Conservation (phyloP, 2,888 invertebrate species). For the Agrypnus murinus region DNA sequence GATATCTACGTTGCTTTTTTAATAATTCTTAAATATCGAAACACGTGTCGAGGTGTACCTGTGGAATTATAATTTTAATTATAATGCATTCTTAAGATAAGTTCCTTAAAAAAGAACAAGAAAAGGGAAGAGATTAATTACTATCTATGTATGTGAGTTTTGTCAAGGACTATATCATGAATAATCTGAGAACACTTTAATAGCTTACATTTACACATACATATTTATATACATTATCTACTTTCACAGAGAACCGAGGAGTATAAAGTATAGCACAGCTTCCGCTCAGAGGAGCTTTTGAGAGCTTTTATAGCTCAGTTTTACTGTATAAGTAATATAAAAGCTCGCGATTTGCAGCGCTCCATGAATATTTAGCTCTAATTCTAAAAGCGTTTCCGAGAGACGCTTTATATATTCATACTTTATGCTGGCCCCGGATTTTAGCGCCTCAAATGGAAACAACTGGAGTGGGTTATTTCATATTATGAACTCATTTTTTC, state of each 20-base stretch:
- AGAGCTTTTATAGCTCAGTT: constrained; percentile 70
- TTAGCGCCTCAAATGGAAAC: constrained; percentile 58
- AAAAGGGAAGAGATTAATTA: not conserved
- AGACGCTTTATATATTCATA: constrained; percentile 70
- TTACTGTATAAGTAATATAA: constrained; percentile 71
- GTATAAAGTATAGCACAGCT: constrained; percentile 68
- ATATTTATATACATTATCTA: constrained; percentile 73
- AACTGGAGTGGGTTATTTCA: constrained; percentile 48
- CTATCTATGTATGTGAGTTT: constrained; percentile 37
- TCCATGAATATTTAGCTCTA: constrained; percentile 72
- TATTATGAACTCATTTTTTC: constrained; percentile 29
- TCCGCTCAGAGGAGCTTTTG: constrained; percentile 67
- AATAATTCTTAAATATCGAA: too few relatives aligned
- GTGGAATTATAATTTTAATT: too few relatives aligned
- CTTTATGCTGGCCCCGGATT: constrained; percentile 63
- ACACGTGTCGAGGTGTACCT: too few relatives aligned
- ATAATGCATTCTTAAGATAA: too few relatives aligned
- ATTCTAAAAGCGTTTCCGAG: constrained; percentile 71
- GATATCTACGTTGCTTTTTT: too few relatives aligned
- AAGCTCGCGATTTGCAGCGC: constrained; percentile 72
- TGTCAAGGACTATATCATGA: constrained; percentile 48
- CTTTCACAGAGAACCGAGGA: constrained; percentile 70
- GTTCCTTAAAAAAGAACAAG: too few relatives aligned
- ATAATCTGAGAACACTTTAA: constrained; percentile 60
- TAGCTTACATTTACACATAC: constrained; percentile 71